phyloP scores from a whole-genome alignment of 1,140 invertebrate genomes.

The Drosophila bocqueti region DNA sequence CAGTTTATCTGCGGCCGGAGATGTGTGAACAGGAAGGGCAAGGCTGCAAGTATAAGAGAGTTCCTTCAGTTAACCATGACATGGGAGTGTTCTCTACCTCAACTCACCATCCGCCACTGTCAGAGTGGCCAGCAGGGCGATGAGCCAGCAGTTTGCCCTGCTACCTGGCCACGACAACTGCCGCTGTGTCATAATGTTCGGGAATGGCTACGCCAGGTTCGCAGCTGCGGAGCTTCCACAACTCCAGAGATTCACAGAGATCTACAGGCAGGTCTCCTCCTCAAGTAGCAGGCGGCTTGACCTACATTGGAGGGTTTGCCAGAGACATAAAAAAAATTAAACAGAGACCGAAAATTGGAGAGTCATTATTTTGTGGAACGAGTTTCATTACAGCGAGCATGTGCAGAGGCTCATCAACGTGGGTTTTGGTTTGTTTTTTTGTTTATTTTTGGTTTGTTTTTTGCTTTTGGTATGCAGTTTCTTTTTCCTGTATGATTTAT shows the following conservation, averaged over 20 bases:
- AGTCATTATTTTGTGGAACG: conserved; percentile 73
- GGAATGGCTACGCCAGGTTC: conserved; percentile 13
- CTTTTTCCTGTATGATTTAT: conserved; percentile 32
- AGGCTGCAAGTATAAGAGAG: conserved; percentile 24
- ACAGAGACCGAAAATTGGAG: conserved; percentile 33
- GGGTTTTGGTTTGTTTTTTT: conserved; percentile 10
- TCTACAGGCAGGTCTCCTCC: neutral
- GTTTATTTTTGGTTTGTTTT: conserved; percentile 29
- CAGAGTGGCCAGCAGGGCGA: conserved; percentile 37
- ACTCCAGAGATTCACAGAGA: conserved; percentile 29
- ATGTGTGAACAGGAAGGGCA: conserved; percentile 74
- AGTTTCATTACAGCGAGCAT: conserved; percentile 45
- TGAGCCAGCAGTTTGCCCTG: conserved; percentile 71
- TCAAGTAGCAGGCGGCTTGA: conserved; percentile 57
- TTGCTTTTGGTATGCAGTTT: conserved; percentile 27
- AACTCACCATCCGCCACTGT: conserved; percentile 58
- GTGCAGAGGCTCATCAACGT: conserved; percentile 21
- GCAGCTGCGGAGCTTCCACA: conserved; percentile 12
- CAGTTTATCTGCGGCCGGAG: conserved; percentile 86
- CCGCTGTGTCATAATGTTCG: conserved; percentile 51
- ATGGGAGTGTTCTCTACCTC: neutral
- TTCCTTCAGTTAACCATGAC: neutral
- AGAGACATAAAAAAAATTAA: conserved; percentile 33
- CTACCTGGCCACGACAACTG: conserved; percentile 30
- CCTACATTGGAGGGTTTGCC: conserved; percentile 61